Base-by-base conservation (phyloP, 2,113 vertebrate species). In the Nothocercus julius region DNA sequence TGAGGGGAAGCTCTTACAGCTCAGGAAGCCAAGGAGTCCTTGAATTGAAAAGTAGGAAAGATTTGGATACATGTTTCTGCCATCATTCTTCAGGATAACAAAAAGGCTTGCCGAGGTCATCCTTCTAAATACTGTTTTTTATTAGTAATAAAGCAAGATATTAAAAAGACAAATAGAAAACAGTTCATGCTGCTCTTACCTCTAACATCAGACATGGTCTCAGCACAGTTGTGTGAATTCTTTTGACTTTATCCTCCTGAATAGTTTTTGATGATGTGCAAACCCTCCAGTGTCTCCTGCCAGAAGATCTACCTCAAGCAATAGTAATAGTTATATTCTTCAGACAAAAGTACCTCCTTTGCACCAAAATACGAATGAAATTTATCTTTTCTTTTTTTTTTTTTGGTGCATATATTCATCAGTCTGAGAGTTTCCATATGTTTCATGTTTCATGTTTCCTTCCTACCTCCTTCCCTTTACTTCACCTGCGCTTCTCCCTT, bases 391-490 rank as follows among this genome's bases (percentile, higher is more conserved):
- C 44, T 17, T 44, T 44, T 44, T 44, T 17, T 44, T 89, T 32
- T 89, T 89, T 28, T 82, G 13, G 8, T 78, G 30, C 17, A 67
- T 15, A 40, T 11, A 72, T 45, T 47, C 20, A 49, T 63, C 22
- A 18, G 2, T 10, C 30, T 67, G 53, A 11, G 74, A 51, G 13
- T 61, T 89, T 64, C n/a, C 15, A 0, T 63, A 78, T 61, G n/a
- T 86, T 89, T 69, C 24, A 77, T 38, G 21, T 54, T 92, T 89
- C n/a, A n/a, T n/a, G n/a, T n/a, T 20, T 34, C 47, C 21, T 17
- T 67, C 30, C 15, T 0, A 0, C 2, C 73, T 42, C 0, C 1
- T 80, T 85, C 17, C 2, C 5, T 38, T 81, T 25, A 30, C 22
- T 42, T 32, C 42, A 45, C 20, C 15, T 17, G 15, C 54, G 20